These are phyloP conservation scores for Phrixothrix hirtus DNA, from an alignment of 2,888 invertebrate genomes.

Conservation along the genomic window DNA sequence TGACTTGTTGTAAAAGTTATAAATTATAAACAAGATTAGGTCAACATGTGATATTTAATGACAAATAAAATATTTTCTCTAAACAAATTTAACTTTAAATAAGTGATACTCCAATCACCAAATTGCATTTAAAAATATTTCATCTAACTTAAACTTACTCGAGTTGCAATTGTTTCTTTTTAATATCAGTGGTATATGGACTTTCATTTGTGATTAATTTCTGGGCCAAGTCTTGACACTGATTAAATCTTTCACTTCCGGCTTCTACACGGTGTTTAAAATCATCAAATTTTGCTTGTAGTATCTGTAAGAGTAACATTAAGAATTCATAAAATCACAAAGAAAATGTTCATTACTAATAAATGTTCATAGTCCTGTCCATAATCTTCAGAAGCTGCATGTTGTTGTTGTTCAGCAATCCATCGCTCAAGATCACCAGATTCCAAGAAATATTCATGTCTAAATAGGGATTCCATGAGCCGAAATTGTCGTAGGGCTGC, in stretches of 20 bases:
- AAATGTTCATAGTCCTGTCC: slow-evolving; percentile 94
- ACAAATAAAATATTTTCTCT: no score
- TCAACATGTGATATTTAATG: no score
- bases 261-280: slow-evolving; percentile 88
- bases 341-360: slow-evolving; percentile 58
- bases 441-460: slow-evolving; percentile 88
- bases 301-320: no score
- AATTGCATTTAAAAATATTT: slow-evolving; percentile 1
- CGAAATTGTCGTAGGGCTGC: slow-evolving; percentile 80
- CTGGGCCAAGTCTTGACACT: slow-evolving; percentile 87
- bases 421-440: slow-evolving; percentile 88
- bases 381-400: slow-evolving; percentile 89
- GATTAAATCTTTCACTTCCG: slow-evolving; percentile 86
- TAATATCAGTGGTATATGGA: slow-evolving; percentile 82
- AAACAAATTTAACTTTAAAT: no score
- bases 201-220: slow-evolving; percentile 84
- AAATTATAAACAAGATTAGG: no score
- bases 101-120: slow-evolving; percentile 13
- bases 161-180: slow-evolving; percentile 82
- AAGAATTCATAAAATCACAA: no score
- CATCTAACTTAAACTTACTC: slow-evolving; percentile 62
- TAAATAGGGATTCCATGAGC: slow-evolving; percentile 86
- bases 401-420: slow-evolving; percentile 88
- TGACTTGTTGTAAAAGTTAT: no score
- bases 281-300: slow-evolving; percentile 91